Conservation (phyloP, 2,797 vertebrate species). For the Poeciliopsis presidionis region DNA sequence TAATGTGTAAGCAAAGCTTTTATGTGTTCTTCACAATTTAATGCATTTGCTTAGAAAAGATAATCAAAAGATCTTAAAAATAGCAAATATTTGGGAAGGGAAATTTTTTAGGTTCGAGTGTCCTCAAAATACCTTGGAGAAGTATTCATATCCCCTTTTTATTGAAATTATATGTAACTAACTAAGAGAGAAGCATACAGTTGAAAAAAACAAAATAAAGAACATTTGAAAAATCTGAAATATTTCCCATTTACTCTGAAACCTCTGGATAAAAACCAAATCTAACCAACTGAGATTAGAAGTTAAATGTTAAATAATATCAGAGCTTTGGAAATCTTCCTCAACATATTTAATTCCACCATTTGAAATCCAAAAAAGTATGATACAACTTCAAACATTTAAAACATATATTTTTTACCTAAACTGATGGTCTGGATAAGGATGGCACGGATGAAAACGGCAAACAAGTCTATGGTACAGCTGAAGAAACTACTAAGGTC, state of each 20-base stretch:
- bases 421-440: neutral
- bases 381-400: neutral
- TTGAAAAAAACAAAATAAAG: neutral
- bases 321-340: neutral
- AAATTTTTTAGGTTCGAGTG: neutral
- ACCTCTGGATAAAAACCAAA: neutral
- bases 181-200: neutral
- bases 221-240: neutral
- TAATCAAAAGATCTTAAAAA: neutral
- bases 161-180: neutral
- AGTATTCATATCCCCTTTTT: neutral
- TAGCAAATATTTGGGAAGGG: neutral
- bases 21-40: neutral
- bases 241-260: neutral
- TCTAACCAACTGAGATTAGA: neutral
- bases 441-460: neutral
- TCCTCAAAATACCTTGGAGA: neutral
- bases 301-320: neutral
- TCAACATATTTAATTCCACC: neutral
- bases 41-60: neutral
- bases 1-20: neutral
- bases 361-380: neutral
- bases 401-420: neutral
- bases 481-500: neutral
- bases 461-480: neutral